Evolutionary conservation across 2,797 vertebrate species (phyloP).

Genomic region (Alouatta caraya): DNA sequence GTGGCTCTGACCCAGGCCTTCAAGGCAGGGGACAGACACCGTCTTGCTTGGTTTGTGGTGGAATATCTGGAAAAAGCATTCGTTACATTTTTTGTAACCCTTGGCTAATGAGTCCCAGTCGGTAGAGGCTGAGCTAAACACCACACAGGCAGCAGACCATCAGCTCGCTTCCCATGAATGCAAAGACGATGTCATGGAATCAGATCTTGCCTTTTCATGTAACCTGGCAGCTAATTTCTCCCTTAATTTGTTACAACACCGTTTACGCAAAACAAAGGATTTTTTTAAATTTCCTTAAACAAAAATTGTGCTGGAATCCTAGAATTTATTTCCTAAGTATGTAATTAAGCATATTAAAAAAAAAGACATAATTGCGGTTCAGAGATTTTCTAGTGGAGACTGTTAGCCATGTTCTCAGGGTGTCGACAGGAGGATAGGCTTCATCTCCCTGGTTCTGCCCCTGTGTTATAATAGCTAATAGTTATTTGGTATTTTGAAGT

Average conservation of each 20-base stretch:
- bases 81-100: constrained; percentile 76
- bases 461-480: not conserved
- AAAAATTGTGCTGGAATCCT: constrained; percentile 1
- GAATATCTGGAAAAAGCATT: constrained; percentile 73
- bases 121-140: constrained; percentile 38
- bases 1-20: constrained; percentile 62
- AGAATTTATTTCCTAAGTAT: constrained; percentile 53
- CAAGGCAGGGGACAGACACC: constrained; percentile 48
- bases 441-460: not conserved
- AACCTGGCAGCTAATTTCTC: constrained; percentile 62
- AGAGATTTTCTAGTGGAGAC: constrained; percentile 19
- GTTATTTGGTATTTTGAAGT: constrained; percentile 9
- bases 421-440: not conserved
- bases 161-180: constrained; percentile 57
- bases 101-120: constrained; percentile 75
- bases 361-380: not conserved
- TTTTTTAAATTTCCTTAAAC: constrained; percentile 42
- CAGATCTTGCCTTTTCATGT: constrained; percentile 47
- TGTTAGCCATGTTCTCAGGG: not conserved
- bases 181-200: constrained; percentile 58
- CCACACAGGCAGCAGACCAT: constrained; percentile 77
- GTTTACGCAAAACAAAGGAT: constrained; percentile 46
- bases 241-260: constrained; percentile 55
- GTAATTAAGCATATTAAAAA: not conserved
- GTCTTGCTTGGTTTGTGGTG: constrained; percentile 58